Percentiles rank a stretch among this genome's conserved stretches.
Conservation (phyloP, 30 jellyfish, hydroid and myxozoan genomes). For the Aurelia sp. region DNA sequence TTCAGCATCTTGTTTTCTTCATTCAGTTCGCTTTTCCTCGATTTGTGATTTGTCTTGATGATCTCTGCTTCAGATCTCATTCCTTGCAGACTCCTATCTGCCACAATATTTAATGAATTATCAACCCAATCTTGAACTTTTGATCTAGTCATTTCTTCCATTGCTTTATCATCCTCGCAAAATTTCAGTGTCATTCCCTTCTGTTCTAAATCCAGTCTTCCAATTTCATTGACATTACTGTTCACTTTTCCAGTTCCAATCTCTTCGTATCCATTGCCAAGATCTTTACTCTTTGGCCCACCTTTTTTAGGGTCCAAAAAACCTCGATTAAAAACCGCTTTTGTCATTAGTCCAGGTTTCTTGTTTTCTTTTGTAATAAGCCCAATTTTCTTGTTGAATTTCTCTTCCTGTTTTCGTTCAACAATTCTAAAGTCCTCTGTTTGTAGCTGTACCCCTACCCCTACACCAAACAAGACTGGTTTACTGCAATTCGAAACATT, state of each 20-base stretch:
- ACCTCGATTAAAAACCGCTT: background rate
- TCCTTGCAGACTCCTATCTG: background rate
- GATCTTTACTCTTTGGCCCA: background rate
- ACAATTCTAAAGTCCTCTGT: background rate
- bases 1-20: background rate
- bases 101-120: conserved; percentile 26
- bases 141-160: conserved; percentile 27
- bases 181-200: background rate
- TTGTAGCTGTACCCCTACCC: conserved; percentile 26
- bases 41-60: background rate
- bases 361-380: background rate
- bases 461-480: conserved; percentile 57
- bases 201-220: background rate
- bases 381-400: background rate
- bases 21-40: background rate
- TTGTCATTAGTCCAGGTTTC: background rate
- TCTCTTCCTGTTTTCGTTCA: background rate
- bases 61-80: background rate
- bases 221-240: too few relatives aligned
- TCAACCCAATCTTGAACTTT: conserved; percentile 75
- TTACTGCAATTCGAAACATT: conserved; percentile 63
- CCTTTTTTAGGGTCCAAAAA: background rate
- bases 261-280: background rate
- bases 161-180: background rate
- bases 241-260: background rate